Evolutionary conservation across 2,113 vertebrate genomes (phyloP), one percentile per base, ranked within the genome.

Genomic region (Raphicerus campestris): DNA sequence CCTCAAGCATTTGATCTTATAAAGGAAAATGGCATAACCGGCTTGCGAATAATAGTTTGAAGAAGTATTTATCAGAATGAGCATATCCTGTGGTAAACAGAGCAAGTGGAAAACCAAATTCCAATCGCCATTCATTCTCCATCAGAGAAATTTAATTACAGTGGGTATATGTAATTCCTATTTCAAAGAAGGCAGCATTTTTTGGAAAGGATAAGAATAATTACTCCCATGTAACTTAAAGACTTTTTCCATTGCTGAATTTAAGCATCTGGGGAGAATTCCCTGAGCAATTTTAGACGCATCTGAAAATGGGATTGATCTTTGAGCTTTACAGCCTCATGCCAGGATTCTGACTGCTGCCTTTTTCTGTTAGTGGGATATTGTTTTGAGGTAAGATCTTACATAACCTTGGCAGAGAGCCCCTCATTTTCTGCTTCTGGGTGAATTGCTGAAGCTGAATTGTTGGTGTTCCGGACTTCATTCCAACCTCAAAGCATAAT

Each of bases 161-260:
- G 89, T 94, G 93, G 78, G 39, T 92, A 89, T 98, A 77, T 94
- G 90, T 94, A 97, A 96, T 97, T 94, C 63, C 95, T 92, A 97
- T 98, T 98, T 98, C 93, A 98, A 98, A 98, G 97, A 98, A 97
- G 98, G 93, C 97, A 98, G 96, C 94, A 96, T 95, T 98, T 98
- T 97, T 97, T 93, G 97, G 90, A 97, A 97, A 98, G 97, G 92
- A 96, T 96, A 98, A 97, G 97, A 95, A 96, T 91, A 96, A 80
- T 96, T 81, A 89, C 86, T 93, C 78, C n/a, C 83, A 98, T 98
- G 97, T 97, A 97, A 97, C 96, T 97, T 95, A 98, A 97, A 98
- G 98, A 92, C 97, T 93, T 98, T 98, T 98, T 98, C 97, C 93
- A 93, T 89, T 96, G 83, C 93, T 96, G 89, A 87, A 93, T 98